Conservation (phyloP, 2,888 invertebrate genomes). For the Drosophila prolongata region DNA sequence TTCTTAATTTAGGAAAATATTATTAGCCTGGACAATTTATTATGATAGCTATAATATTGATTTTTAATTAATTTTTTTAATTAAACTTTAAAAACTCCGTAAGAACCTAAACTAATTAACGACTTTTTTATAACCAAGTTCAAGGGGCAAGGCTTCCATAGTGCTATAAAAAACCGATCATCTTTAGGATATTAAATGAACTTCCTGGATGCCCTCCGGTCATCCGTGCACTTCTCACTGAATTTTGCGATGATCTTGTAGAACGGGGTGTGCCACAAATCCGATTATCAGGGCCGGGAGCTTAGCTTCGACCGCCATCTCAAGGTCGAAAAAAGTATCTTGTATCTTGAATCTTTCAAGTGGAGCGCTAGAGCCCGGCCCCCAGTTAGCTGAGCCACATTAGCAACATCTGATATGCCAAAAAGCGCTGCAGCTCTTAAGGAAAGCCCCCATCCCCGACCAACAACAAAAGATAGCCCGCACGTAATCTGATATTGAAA, state of each 20-base stretch:
- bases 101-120: no score
- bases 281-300: conserved; percentile 27
- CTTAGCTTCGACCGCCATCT: conserved; percentile 27
- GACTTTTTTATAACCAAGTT: no score
- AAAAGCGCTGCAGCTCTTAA: conserved; percentile 37
- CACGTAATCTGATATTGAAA: conserved; percentile 73
- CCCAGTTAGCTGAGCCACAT: conserved; percentile 41
- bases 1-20: no score
- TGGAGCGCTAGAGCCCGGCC: conserved; percentile 30
- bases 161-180: neutral
- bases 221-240: conserved; percentile 7
- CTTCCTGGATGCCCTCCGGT: conserved; percentile 22
- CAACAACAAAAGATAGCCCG: conserved; percentile 54
- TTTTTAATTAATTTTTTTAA: no score
- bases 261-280: conserved; percentile 33
- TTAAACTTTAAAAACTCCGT: no score
- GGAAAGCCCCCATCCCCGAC: conserved; percentile 36
- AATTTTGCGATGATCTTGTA: conserved; percentile 13
- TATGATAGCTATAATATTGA: no score
- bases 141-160: neutral
- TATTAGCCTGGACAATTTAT: no score
- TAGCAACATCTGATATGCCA: conserved; percentile 73
- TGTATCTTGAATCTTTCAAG: conserved; percentile 50
- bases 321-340: conserved; percentile 42
- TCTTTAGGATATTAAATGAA: conserved; percentile 4